A percentile compares a stretch with the other conserved stretches of the same genome.
These are phyloP conservation scores for Saimiri boliviensis DNA, from an alignment of 2,113 vertebrate species.

Conservation along the genomic window DNA sequence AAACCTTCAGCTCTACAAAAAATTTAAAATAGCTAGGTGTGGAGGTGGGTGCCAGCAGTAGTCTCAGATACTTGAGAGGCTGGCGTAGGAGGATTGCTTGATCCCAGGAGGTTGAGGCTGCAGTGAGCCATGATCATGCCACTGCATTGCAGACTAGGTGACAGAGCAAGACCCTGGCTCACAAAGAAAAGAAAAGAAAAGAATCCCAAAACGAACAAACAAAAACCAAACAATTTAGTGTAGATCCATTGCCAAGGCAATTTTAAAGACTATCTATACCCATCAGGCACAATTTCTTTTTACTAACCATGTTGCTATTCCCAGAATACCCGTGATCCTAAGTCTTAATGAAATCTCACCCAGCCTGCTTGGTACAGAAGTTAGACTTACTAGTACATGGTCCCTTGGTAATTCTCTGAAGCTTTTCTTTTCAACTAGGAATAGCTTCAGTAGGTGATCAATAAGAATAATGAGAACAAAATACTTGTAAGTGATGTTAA, in stretches of 20 bases:
- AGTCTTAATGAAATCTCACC: background rate
- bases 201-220: background rate
- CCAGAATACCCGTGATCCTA: background rate
- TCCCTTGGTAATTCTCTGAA: background rate
- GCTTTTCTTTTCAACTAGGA: constrained; percentile 6
- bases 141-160: no score
- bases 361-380: background rate
- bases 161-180: background rate
- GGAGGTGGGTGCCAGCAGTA: no score
- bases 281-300: background rate
- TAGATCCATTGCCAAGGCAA: background rate
- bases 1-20: no score
- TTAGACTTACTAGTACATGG: background rate
- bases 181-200: background rate
- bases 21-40: no score
- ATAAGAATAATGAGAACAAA: background rate
- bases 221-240: background rate
- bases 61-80: no score
- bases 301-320: background rate
- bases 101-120: no score
- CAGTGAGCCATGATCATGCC: no score
- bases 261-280: background rate
- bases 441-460: background rate
- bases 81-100: no score
- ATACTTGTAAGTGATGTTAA: background rate